Conservation (phyloP, 2,797 vertebrate species). For the Microhierax caerulescens region DNA sequence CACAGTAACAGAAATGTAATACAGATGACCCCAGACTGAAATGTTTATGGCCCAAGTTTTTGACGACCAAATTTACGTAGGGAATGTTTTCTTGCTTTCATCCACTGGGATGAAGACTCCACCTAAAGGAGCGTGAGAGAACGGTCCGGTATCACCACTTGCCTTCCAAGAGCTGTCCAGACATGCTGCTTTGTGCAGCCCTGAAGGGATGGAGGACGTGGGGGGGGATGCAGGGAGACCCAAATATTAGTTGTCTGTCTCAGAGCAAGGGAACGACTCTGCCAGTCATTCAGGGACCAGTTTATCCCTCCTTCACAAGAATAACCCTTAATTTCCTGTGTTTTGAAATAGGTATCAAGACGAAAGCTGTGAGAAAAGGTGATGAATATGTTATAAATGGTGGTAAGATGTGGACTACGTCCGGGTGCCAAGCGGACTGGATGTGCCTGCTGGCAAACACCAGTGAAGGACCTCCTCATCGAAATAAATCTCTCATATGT, state of each 20-base stretch:
- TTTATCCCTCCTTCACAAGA: background rate
- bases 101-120: background rate
- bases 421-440: constrained; percentile 83
- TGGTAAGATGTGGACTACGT: constrained; percentile 88
- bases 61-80: background rate
- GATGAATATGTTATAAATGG: constrained; percentile 84
- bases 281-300: background rate
- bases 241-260: background rate
- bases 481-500: constrained; percentile 87
- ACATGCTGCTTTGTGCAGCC: background rate
- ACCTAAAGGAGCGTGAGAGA: background rate
- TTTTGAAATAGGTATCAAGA: constrained; percentile 79
- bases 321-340: background rate
- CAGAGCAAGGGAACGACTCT: background rate
- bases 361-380: constrained; percentile 81
- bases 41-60: background rate
- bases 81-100: background rate
- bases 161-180: background rate
- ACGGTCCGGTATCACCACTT: background rate
- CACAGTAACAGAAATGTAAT: background rate
- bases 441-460: constrained; percentile 87
- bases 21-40: background rate
- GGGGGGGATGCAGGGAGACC: background rate
- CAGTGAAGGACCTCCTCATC: constrained; percentile 77
- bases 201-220: background rate